phyloP scores from a whole-genome alignment of 2,888 invertebrate species.

The Drosophila paranaensis region DNA sequence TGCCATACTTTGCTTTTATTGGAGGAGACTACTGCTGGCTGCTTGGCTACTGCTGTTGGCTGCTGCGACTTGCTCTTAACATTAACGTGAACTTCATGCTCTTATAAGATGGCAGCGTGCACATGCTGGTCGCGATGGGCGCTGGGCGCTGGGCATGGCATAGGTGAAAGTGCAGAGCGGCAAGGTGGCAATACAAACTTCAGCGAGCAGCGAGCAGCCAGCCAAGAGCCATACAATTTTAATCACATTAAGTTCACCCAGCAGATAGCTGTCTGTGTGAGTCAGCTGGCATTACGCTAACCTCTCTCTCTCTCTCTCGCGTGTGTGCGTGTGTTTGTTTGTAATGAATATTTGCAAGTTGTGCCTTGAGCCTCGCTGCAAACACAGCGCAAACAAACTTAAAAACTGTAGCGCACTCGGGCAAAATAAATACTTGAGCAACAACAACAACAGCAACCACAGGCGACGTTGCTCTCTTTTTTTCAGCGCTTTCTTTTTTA shows the following conservation, averaged over 20 bases:
- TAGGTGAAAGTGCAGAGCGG: conserved; percentile 56
- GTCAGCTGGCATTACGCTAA: conserved; percentile 24
- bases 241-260: conserved; percentile 74
- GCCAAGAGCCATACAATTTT: conserved; percentile 70
- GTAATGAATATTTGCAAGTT: conserved; percentile 71
- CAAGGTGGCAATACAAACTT: conserved; percentile 36
- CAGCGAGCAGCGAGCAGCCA: conserved; percentile 1
- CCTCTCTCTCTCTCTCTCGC: neutral
- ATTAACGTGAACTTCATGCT: conserved; percentile 38
- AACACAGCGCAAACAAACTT: conserved; percentile 77
- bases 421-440: conserved; percentile 75
- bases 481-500: conserved; percentile 7
- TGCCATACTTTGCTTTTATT: conserved; percentile 73
- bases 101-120: conserved; percentile 25
- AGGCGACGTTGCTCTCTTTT: conserved; percentile 19
- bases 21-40: conserved; percentile 34
- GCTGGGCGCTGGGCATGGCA: conserved; percentile 22
- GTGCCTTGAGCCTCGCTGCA: conserved; percentile 61
- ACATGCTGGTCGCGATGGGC: conserved; percentile 12
- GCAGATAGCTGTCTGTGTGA: conserved; percentile 26
- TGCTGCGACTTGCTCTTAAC: conserved; percentile 38
- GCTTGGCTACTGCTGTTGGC: conserved; percentile 16
- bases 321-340: conserved; percentile 39
- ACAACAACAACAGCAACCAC: conserved; percentile 26
- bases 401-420: conserved; percentile 79